A percentile compares a stretch with the other conserved stretches of the same genome.
phyloP scores from a whole-genome alignment of 1,140 invertebrate species.

The Drosophila aff. region DNA sequence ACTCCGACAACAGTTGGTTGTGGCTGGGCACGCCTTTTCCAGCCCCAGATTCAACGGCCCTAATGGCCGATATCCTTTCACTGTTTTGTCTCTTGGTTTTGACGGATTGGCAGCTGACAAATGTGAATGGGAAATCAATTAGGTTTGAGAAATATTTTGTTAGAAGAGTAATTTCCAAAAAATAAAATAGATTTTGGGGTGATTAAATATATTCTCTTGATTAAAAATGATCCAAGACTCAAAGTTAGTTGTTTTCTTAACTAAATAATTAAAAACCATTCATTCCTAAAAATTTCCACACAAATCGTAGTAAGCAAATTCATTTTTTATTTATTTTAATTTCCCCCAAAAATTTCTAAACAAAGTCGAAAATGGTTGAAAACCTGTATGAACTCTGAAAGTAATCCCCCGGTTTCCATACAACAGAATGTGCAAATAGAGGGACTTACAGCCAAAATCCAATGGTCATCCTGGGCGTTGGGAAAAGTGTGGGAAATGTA shows the following conservation, averaged over 20 bases:
- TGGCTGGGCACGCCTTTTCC: slow-evolving; percentile 17
- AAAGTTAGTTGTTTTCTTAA: neutral
- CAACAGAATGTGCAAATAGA: slow-evolving; percentile 31
- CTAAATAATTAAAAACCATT: neutral
- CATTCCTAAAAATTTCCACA: neutral
- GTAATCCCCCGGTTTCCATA: neutral
- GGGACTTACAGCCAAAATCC: slow-evolving; percentile 35
- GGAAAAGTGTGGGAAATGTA: slow-evolving; percentile 39
- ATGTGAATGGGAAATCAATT: slow-evolving; percentile 9
- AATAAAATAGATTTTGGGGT: neutral
- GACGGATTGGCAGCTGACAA: slow-evolving; percentile 1
- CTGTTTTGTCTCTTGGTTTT: slow-evolving; percentile 1
- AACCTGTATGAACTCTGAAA: neutral
- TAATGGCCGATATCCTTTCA: slow-evolving; percentile 26
- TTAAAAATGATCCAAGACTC: neutral
- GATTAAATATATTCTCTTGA: neutral
- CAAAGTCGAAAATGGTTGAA: neutral
- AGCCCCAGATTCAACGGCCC: slow-evolving; percentile 15
- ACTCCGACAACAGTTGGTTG: slow-evolving; percentile 44
- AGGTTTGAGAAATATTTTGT: neutral
- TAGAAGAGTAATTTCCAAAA: too few species aligned
- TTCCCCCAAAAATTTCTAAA: neutral
- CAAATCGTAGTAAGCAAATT: neutral
- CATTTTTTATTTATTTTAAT: neutral
- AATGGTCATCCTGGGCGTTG: slow-evolving; percentile 28